These are phyloP conservation scores for Eupithecia inturbata DNA, from an alignment of 2,888 invertebrate genomes.

Conservation along the genomic window DNA sequence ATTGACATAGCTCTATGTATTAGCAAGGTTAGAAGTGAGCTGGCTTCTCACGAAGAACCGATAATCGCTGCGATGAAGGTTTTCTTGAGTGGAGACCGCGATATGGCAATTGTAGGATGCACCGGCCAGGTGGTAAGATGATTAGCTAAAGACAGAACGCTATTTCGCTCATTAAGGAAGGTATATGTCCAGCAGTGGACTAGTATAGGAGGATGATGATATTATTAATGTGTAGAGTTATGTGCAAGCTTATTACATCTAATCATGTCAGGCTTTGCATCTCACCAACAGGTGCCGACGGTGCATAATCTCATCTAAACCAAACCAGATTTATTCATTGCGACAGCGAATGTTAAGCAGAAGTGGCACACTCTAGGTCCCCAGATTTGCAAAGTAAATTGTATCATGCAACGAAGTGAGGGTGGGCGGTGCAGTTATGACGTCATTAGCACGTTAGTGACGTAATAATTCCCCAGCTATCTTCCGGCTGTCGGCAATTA, in stretches of 20 bases:
- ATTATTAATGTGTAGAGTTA: not conserved
- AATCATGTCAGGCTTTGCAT: not conserved
- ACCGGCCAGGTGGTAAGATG: not conserved
- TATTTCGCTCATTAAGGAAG: not conserved
- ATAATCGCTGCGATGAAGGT: not conserved
- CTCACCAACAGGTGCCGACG: slow-evolving; percentile 3
- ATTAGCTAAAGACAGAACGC: not conserved
- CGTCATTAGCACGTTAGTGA: slow-evolving; percentile 81
- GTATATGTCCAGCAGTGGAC: too few species aligned
- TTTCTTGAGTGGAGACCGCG: not conserved
- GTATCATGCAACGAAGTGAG: slow-evolving; percentile 57
- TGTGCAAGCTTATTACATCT: not conserved
- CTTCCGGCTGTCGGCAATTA: slow-evolving; percentile 80
- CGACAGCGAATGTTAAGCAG: slow-evolving; percentile 5
- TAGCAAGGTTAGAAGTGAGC: not conserved
- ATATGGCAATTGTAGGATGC: not conserved
- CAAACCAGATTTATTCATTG: slow-evolving; percentile 12
- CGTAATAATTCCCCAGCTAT: slow-evolving; percentile 78
- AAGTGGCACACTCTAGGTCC: slow-evolving; percentile 23
- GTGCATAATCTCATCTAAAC: not conserved
- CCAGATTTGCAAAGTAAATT: slow-evolving; percentile 38
- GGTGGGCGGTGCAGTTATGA: slow-evolving; percentile 79
- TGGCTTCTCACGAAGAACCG: not conserved
- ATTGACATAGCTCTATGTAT: too few species aligned
- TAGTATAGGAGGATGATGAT: too few species aligned